These are phyloP conservation scores for Percopsis transmontana DNA, from an alignment of 2,113 vertebrate species.

Conservation along the genomic window DNA sequence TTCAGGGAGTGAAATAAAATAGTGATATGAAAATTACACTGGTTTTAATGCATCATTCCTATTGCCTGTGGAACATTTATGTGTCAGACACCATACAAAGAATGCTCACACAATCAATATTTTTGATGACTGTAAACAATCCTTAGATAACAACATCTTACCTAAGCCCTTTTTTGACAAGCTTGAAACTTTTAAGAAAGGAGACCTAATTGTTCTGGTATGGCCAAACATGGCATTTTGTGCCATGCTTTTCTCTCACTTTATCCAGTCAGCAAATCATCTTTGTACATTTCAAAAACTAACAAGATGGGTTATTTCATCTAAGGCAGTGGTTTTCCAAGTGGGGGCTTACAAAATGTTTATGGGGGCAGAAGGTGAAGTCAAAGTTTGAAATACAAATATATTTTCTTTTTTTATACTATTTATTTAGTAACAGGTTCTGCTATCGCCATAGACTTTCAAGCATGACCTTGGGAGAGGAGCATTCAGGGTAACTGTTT, in stretches of 20 bases:
- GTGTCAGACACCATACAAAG: neutral
- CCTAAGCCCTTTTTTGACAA: neutral
- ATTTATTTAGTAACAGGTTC: neutral
- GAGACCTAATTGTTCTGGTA: neutral
- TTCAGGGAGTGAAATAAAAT: slow-evolving; percentile 11
- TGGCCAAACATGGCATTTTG: neutral
- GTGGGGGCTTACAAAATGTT: no score
- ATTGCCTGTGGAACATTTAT: no score
- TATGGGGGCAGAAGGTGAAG: no score
- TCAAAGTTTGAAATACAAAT: no score
- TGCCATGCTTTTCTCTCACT: neutral
- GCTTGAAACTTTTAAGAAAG: neutral
- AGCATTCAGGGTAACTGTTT: neutral
- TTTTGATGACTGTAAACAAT: neutral
- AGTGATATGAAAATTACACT: neutral
- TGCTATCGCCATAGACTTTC: neutral
- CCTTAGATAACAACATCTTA: slow-evolving; percentile 21
- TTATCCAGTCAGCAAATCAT: neutral
- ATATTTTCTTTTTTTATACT: neutral
- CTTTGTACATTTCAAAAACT: neutral
- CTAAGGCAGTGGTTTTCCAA: no score
- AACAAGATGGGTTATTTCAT: no score
- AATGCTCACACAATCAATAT: neutral
- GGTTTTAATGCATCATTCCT: neutral
- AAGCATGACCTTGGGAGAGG: neutral